Base-by-base conservation (phyloP, 2,113 vertebrate species). In the Haplotaxodon microlepis region DNA sequence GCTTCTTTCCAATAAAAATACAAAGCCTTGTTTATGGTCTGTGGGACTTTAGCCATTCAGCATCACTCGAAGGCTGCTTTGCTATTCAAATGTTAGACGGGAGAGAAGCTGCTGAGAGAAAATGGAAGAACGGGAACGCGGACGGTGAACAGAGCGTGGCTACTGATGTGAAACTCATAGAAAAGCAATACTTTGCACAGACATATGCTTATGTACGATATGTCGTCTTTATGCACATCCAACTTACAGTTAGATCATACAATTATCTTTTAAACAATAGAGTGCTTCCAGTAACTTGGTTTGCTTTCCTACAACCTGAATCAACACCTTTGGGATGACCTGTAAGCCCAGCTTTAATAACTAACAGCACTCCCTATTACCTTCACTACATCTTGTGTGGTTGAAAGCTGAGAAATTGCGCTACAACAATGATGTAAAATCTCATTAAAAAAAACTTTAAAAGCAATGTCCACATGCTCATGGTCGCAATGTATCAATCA, bases 81-180 rank as follows among this genome's bases (percentile, higher is more conserved):
- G 96, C 92, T 92, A 95, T 93, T 95, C 96, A 96, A 96, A 96
- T 96, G 82, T 88, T 63, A 85, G 78, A 47, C 51, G 53, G 86
- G 53, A 69, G 80, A 84, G 84, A 88, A 16, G 59, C 47, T 42
- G 81, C 86, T 24, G 59, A 50, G 78, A 36, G 71, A 84, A 84
- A 85, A 86, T 38, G 19, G 24, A 84, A 61, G 45, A 56, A 51
- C 9, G 9, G 45, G 42, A 45, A 29, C 13, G n/a, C 36, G 9
- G 59, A 59, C 5, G 21, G 69, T 85, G 71, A 59, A 29, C 47
- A 57, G 8, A 83, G 53, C 19, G 19, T 34, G 19, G 66, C 3
- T 47, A 34, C 59, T 61, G 5, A 47, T 29, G 14, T 80, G 10
- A 86, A 78, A 36, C 36, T 54, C 38, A 31, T 42, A 3, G 34